Conservation (phyloP, 2,797 vertebrate species). For the Sebastes variabilis region DNA sequence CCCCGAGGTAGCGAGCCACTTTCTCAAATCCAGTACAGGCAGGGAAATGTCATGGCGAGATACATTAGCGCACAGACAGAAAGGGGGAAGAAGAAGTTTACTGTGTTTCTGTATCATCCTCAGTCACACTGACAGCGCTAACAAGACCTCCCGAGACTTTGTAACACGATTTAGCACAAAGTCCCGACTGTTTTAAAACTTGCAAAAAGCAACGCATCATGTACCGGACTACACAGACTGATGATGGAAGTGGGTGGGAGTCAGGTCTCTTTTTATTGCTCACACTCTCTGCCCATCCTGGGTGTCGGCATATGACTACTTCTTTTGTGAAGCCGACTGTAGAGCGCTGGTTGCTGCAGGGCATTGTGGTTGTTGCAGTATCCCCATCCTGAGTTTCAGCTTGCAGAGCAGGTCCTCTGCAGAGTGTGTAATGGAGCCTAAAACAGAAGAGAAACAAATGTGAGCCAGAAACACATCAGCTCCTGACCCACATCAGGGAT, state of each 20-base stretch:
- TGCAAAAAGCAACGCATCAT: slow-evolving; percentile 2
- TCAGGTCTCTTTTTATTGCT: slow-evolving; percentile 7
- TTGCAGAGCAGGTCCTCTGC: neutral
- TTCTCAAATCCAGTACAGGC: neutral
- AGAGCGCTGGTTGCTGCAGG: slow-evolving; percentile 40
- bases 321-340: slow-evolving; percentile 31
- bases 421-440: slow-evolving; percentile 22
- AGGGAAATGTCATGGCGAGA: slow-evolving; percentile 25
- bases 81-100: slow-evolving; percentile 23
- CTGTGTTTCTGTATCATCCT: neutral
- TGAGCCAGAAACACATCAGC: neutral
- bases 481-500: neutral
- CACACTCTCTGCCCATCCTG: slow-evolving; percentile 13
- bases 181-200: slow-evolving; percentile 1
- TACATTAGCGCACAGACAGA: neutral
- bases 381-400: slow-evolving; percentile 20
- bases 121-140: slow-evolving; percentile 8
- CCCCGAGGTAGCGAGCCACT: slow-evolving; percentile 10
- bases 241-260: slow-evolving; percentile 30
- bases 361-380: slow-evolving; percentile 49
- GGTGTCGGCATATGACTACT: slow-evolving; percentile 37
- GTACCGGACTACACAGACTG: neutral
- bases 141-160: slow-evolving; percentile 35
- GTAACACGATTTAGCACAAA: neutral
- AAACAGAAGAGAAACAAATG: slow-evolving; percentile 41